A percentile compares a stretch with the other conserved stretches of the same genome.
These are phyloP conservation scores for Burhinus oedicnemus DNA, from an alignment of 2,113 vertebrate genomes.

Conservation along the genomic window DNA sequence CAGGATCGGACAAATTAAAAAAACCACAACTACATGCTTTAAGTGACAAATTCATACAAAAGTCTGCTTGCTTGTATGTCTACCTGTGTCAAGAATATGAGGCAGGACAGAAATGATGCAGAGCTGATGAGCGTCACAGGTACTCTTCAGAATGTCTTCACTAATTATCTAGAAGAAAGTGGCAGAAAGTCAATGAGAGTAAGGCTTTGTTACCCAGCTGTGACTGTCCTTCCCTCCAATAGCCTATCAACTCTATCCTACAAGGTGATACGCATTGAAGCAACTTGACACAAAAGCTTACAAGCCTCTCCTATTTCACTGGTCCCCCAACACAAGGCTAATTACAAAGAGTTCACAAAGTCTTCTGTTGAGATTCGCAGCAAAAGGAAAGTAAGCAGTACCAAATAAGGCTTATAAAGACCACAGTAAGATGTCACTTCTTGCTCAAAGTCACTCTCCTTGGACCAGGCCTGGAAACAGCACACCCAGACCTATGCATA, in stretches of 20 bases:
- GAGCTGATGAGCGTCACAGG: constrained; percentile 91
- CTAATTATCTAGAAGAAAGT: constrained; percentile 81
- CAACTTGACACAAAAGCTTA: neutral
- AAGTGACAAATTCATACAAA: neutral
- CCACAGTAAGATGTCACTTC: neutral
- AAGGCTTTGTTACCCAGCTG: neutral
- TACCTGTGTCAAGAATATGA: constrained; percentile 96
- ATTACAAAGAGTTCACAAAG: neutral
- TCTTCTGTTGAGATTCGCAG: neutral
- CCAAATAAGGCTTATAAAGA: neutral
- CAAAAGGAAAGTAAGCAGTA: neutral
- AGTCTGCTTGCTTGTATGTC: neutral
- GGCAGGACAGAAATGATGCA: constrained; percentile 92
- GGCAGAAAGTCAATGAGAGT: neutral
- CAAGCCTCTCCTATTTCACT: neutral
- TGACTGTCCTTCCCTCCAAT: neutral
- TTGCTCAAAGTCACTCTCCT: neutral
- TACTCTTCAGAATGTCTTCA: constrained; percentile 85
- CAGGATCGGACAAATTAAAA: neutral
- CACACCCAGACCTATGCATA: accelerated
- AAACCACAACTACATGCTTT: neutral
- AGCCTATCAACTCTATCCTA: neutral
- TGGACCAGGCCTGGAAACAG: neutral
- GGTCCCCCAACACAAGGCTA: neutral
- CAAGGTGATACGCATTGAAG: neutral